These are phyloP conservation scores for Crotalus horridus DNA, from an alignment of 2,113 vertebrate species.

Conservation along the genomic window DNA sequence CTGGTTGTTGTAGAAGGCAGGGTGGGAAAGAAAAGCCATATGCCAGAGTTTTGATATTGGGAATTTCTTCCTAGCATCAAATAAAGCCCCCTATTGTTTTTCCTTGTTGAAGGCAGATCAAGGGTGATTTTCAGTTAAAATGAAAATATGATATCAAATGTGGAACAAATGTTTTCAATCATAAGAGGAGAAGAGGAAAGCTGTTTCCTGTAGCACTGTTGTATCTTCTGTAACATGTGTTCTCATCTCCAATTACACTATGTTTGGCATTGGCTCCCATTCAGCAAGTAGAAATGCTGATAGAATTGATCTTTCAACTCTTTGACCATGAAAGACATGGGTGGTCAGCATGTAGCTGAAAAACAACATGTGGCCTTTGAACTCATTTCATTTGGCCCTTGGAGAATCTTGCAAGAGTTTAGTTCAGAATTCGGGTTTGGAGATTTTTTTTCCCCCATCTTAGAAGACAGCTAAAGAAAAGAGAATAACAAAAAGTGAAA, in stretches of 20 bases:
- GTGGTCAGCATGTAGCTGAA: neutral
- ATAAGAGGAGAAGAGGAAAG: neutral
- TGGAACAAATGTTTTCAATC: neutral
- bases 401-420: neutral
- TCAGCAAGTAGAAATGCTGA: neutral
- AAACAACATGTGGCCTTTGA: neutral
- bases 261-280: neutral
- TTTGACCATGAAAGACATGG: neutral
- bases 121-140: neutral
- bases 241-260: neutral
- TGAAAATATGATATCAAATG: neutral
- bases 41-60: neutral
- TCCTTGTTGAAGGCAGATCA: neutral
- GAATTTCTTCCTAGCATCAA: neutral
- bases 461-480: neutral
- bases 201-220: neutral
- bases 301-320: neutral
- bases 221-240: neutral
- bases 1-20: neutral
- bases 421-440: neutral
- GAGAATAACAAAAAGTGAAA: neutral
- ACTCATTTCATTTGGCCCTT: neutral
- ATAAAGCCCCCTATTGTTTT: neutral
- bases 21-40: neutral
- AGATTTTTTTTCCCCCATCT: neutral